Evolutionary conservation across 2,888 invertebrate genomes (phyloP), one percentile per base, ranked within the genome.

Genomic region (Pseudococcus jackbeardsleyi): DNA sequence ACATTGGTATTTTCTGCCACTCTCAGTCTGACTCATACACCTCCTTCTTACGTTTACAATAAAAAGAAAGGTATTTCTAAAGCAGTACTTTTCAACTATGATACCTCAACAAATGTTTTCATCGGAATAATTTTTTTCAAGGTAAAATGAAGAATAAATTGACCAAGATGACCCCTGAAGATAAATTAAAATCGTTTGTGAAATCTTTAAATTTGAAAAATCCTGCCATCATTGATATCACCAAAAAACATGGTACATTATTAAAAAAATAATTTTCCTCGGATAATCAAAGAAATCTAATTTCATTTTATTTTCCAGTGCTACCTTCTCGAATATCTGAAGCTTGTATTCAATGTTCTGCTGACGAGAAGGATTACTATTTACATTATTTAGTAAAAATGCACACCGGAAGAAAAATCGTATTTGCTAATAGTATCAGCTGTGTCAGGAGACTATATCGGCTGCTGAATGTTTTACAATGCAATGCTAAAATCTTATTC

Each of bases 1-100:
- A 98, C 96, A 91, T 98, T 99, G 91, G 96, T 99, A 0, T 99
- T 99, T 92, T 99, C 99, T 0, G 99, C 99, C 17, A 99, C 99
- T 0, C 93, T 99, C 48, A 97, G 99, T 0, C 92, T 99, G 91
- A 96, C 97, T 0, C 98, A 98, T 90, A 96, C 96, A 88, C 93
- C 97, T 72, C 96, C 97, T 0, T 93, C 93, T 46, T 95, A 96
- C 91, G 92, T 96, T 3, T 87, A 85, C 48, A 89, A 82, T 46
- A 82, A 90, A 72, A 89, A 89, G 89, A 89, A 89, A 59, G 77
- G 87, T 89, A 85, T 64, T 88, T 39, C 7, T 84, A 42, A 8
- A 11, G 9, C 11, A 15, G 59, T 89, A 85, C 64, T n/a, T 11
- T 48, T 59, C 17, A 3, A 42, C 0, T 9, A 8, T 6, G 9